A percentile compares a stretch with the other conserved stretches of the same genome.
Conservation (phyloP, 2,888 invertebrate genomes). For the Cerastoderma edule region DNA sequence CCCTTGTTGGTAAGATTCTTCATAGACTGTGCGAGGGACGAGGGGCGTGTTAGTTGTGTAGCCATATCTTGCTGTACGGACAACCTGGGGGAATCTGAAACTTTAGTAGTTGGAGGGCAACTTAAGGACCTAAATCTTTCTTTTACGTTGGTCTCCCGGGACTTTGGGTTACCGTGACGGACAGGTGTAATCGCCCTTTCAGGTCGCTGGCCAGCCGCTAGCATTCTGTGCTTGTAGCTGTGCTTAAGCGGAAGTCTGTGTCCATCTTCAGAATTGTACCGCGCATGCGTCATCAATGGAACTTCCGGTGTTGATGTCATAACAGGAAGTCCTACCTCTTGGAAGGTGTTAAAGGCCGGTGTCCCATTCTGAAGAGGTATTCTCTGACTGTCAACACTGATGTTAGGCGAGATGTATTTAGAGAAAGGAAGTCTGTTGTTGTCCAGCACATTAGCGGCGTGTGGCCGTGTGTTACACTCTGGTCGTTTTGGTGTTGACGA, state of each 20-base stretch:
- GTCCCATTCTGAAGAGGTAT: too few relatives aligned
- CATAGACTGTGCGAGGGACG: constrained; percentile 9
- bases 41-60: constrained; percentile 1
- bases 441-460: too few relatives aligned
- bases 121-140: constrained; percentile 46
- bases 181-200: background rate
- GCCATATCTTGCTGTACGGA: background rate
- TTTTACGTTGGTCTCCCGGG: background rate
- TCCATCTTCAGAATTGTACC: constrained; percentile 33
- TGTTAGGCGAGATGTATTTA: too few relatives aligned
- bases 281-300: constrained; percentile 14
- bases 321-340: background rate
- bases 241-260: constrained; percentile 54
- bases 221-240: constrained; percentile 43
- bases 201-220: background rate
- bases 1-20: constrained; percentile 16
- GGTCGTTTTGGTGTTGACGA: constrained; percentile 44
- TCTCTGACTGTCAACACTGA: too few relatives aligned
- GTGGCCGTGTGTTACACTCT: constrained; percentile 37
- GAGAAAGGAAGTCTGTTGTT: too few relatives aligned
- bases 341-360: too few relatives aligned
- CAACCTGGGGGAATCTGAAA: background rate
- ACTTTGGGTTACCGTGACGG: background rate
- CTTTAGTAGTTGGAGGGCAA: constrained; percentile 45
- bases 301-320: constrained; percentile 15